Base-by-base conservation (phyloP, 92 coral and sea anemone genomes). In the Parazoanthus swiftii region DNA sequence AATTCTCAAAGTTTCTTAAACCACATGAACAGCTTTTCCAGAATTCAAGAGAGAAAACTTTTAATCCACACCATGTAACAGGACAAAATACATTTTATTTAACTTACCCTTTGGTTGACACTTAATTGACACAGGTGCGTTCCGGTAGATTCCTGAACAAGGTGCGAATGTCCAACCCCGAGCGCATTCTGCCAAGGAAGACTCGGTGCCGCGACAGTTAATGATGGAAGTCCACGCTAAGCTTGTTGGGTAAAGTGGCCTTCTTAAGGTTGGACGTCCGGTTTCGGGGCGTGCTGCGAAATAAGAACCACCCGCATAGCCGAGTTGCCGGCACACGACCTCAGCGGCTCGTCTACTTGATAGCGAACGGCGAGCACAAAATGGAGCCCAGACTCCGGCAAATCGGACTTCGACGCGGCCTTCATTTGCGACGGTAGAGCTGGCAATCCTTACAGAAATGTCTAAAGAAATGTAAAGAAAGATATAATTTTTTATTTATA, bases 321-420 rank as follows among this genome's bases (percentile, higher is more conserved):
- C 82, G 36, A 79, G 82, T 11, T 79, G 66, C 36, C 66, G 39
- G 36, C 82, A 79, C 20, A 79, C 23, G 20, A 79, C 82, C 67
- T 6, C 50, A 46, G 65, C 59, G 6, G 18, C 66, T n/a, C 39
- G 37, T 9, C 21, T 79, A 11, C n/a, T 44, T 2, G 39, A 15
- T 11, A 29, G 20, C 82, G 35, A 23, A 46, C 67, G 42, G 20
- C 21, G 21, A 50, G 6, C 82, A 50, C 82, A 79, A 1, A 79
- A 20, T 79, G 82, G 82, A 46, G 82, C 82, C 82, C 82, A 79
- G 20, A 79, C 66, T 20, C 82, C 82, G 8, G 67, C 66, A 50
- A 14, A 79, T 5, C 67, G 65, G 18, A 79, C 18, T 10, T 79
- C 82, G 50, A 79, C 67, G 50, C 82, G 39, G 67, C 82, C 82